Conservation (phyloP, 2,888 invertebrate genomes). For the Philonicus albiceps region DNA sequence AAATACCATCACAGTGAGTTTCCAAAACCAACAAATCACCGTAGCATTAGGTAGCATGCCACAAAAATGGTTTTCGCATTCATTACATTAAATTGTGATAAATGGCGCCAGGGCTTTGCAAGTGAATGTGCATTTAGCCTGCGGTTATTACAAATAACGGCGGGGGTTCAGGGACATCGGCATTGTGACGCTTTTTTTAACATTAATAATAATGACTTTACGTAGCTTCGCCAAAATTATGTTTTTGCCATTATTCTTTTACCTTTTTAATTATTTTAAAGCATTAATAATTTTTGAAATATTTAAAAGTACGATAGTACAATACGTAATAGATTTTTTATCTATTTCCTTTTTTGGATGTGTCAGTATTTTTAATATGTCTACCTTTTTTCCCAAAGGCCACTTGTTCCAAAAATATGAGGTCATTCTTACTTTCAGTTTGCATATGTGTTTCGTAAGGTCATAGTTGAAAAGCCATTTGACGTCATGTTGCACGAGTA, state of each 20-base stretch:
- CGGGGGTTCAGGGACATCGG: background rate
- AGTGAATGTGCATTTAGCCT: background rate
- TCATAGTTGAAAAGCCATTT: too few species aligned
- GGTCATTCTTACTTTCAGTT: too few species aligned
- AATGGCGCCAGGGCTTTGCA: slow-evolving; percentile 19
- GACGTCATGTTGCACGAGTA: too few species aligned
- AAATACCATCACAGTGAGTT: background rate
- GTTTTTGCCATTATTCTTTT: background rate
- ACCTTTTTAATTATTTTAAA: background rate
- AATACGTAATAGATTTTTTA: too few species aligned
- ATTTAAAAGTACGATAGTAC: too few species aligned
- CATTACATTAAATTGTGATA: slow-evolving; percentile 35
- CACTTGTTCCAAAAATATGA: too few species aligned
- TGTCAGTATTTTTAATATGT: too few species aligned
- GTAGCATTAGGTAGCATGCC: background rate
- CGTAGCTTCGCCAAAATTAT: background rate
- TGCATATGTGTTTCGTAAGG: too few species aligned
- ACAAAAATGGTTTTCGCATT: background rate
- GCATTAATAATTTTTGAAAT: too few species aligned
- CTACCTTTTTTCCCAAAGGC: too few species aligned
- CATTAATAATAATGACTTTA: background rate
- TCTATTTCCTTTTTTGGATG: too few species aligned
- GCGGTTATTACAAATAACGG: background rate
- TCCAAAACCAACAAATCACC: background rate
- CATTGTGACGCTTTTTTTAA: background rate